phyloP scores from a whole-genome alignment of 1,140 invertebrate species.

The Heterodera carotae region DNA sequence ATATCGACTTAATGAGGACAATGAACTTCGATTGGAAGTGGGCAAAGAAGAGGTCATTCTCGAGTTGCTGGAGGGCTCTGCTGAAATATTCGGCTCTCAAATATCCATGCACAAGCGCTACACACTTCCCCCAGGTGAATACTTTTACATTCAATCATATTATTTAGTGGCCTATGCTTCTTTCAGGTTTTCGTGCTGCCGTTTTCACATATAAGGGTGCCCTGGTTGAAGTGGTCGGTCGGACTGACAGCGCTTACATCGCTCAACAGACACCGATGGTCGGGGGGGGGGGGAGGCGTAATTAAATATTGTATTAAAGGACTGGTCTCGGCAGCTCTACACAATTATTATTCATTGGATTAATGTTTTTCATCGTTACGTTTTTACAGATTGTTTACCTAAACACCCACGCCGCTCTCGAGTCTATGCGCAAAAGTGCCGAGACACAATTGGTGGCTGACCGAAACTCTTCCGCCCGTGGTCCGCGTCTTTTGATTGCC shows the following conservation, averaged over 20 bases:
- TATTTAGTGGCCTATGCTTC: background rate
- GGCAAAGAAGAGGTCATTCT: slow-evolving; percentile 53
- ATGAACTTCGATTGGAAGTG: slow-evolving; percentile 53
- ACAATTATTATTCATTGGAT: slow-evolving; percentile 15
- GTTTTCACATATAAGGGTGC: slow-evolving; percentile 95
- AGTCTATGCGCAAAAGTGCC: slow-evolving; percentile 79
- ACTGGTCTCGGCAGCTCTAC: no score
- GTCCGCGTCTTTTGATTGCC: slow-evolving; percentile 78
- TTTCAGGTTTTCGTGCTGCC: slow-evolving; percentile 83
- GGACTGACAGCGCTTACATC: slow-evolving; percentile 57
- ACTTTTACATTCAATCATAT: background rate
- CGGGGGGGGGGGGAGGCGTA: background rate
- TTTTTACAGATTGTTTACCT: slow-evolving; percentile 77
- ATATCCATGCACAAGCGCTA: slow-evolving; percentile 89
- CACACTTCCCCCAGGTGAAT: slow-evolving; percentile 74
- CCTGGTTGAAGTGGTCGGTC: slow-evolving; percentile 73
- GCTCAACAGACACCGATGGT: slow-evolving; percentile 64
- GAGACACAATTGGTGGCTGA: slow-evolving; percentile 73
- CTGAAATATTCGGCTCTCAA: slow-evolving; percentile 95
- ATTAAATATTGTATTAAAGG: slow-evolving; percentile 21
- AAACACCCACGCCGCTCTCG: slow-evolving; percentile 90
- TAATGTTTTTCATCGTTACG: background rate
- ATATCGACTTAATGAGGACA: slow-evolving; percentile 45
- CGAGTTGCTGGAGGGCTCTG: slow-evolving; percentile 73
- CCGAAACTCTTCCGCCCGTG: slow-evolving; percentile 49